These are phyloP conservation scores for Thalassophryne amazonica DNA, from an alignment of 2,797 vertebrate species.

Conservation along the genomic window DNA sequence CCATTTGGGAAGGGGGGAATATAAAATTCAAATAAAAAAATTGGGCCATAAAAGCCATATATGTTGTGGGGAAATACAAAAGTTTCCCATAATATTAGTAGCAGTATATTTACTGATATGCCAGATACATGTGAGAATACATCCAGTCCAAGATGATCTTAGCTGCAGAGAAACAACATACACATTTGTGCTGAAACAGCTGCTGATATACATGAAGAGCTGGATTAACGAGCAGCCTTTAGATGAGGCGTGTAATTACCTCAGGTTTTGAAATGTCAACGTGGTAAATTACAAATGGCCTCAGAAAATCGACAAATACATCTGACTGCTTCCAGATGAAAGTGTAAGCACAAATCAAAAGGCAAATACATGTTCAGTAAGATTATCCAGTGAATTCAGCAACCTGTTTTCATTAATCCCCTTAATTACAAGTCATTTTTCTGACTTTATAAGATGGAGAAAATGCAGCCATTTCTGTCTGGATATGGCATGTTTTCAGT, in stretches of 20 bases:
- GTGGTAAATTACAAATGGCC: constrained; percentile 34
- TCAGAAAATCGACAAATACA: constrained; percentile 29
- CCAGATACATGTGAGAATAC: constrained; percentile 45
- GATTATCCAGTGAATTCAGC: constrained; percentile 17
- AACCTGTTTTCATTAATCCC: not conserved
- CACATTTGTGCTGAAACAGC: constrained; percentile 37
- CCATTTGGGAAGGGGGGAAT: constrained; percentile 47
- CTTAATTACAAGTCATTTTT: not conserved
- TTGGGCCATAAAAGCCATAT: constrained; percentile 49
- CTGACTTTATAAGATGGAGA: no score
- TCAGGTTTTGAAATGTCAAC: constrained; percentile 33
- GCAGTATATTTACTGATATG: constrained; percentile 41
- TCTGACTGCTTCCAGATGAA: constrained; percentile 21
- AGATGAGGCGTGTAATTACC: constrained; percentile 45
- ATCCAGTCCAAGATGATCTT: constrained; percentile 49
- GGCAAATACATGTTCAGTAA: constrained; percentile 34
- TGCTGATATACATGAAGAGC: constrained; percentile 59
- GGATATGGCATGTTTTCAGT: no score
- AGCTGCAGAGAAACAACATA: constrained; percentile 55
- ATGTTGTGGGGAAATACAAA: constrained; percentile 55
- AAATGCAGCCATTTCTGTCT: no score
- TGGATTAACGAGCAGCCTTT: constrained; percentile 48
- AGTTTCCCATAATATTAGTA: constrained; percentile 41
- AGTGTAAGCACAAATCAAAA: constrained; percentile 61
- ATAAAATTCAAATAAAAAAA: constrained; percentile 29